These are phyloP conservation scores for Amorpha juglandis DNA, from an alignment of 2,888 invertebrate species.

Conservation along the genomic window DNA sequence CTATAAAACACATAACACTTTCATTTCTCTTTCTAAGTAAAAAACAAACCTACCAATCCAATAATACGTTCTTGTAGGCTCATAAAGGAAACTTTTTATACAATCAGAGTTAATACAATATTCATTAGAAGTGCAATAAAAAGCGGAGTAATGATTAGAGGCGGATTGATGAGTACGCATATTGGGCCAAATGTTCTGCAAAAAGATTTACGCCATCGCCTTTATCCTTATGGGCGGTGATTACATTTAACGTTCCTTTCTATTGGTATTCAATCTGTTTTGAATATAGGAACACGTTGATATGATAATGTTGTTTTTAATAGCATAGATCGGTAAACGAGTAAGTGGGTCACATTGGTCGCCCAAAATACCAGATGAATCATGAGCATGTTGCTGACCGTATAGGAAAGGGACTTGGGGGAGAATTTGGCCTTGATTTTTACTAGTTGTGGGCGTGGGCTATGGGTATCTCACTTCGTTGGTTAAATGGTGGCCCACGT, in stretches of 20 bases:
- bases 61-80: slow-evolving; percentile 28
- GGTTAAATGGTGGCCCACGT: too few species aligned
- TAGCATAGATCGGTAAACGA: too few species aligned
- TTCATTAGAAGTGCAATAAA: slow-evolving; percentile 17
- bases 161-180: not conserved
- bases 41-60: not conserved
- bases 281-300: not conserved
- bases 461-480: too few species aligned
- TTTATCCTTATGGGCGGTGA: not conserved
- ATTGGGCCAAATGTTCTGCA: not conserved
- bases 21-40: not conserved
- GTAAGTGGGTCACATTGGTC: too few species aligned
- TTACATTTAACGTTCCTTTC: not conserved
- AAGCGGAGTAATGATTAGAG: slow-evolving; percentile 1
- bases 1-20: too few species aligned
- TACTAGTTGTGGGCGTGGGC: too few species aligned
- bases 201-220: not conserved
- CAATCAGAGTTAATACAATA: slow-evolving; percentile 16
- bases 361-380: too few species aligned
- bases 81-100: slow-evolving; percentile 11
- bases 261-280: not conserved
- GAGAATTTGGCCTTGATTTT: too few species aligned
- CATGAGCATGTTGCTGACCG: too few species aligned
- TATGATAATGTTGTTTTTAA: too few species aligned
- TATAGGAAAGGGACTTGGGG: too few species aligned